phyloP scores from a whole-genome alignment of 2,797 vertebrate genomes.

The Pseudomugil tenellus region DNA sequence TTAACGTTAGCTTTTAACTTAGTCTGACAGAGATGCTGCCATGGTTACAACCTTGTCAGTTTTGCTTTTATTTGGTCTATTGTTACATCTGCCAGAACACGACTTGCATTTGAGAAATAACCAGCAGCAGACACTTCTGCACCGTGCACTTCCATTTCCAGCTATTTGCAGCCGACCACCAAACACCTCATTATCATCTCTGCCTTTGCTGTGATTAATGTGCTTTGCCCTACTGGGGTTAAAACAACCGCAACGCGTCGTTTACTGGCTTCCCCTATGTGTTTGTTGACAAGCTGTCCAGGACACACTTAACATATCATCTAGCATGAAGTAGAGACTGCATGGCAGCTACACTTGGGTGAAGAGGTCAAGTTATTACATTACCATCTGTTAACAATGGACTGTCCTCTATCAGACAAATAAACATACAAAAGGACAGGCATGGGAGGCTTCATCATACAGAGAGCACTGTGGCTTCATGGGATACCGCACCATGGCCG shows the following conservation, averaged over 20 bases:
- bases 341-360: conserved; percentile 59
- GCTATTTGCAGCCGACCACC: conserved; percentile 66
- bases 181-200: conserved; percentile 80
- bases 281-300: conserved; percentile 83
- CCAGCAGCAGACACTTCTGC: conserved; percentile 34
- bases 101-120: conserved; percentile 31
- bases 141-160: conserved; percentile 47
- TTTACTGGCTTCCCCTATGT: conserved; percentile 71
- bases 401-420: conserved; percentile 58
- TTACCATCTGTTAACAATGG: conserved; percentile 80
- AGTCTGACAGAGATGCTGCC: neutral
- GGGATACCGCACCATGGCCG: conserved; percentile 52
- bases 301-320: conserved; percentile 82
- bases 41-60: neutral
- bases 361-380: conserved; percentile 77
- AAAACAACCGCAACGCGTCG: conserved; percentile 72
- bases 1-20: neutral
- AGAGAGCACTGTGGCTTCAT: conserved; percentile 48
- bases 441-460: conserved; percentile 40
- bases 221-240: conserved; percentile 74
- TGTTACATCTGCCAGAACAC: conserved; percentile 20
- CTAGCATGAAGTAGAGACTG: conserved; percentile 50
- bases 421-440: conserved; percentile 31
- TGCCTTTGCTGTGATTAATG: conserved; percentile 77
- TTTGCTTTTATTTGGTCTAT: neutral